These are phyloP conservation scores for Philopotamus ludificatus DNA, from an alignment of 1,140 invertebrate species.

Conservation along the genomic window DNA sequence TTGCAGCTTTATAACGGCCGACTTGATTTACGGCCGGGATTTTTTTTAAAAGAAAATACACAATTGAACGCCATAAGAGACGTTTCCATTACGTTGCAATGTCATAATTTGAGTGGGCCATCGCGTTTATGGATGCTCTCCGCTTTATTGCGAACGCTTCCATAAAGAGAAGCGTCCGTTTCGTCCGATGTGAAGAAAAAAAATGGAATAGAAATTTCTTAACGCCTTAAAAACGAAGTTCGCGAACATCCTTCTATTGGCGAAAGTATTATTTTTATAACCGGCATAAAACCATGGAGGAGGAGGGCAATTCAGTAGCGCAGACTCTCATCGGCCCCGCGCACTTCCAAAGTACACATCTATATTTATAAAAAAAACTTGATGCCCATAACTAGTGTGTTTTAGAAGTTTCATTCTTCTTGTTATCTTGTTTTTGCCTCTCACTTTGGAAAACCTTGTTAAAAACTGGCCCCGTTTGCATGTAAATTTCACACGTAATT, in stretches of 20 bases:
- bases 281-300: slow-evolving; percentile 29
- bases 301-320: slow-evolving; percentile 29
- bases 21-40: no score
- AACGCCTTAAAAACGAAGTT: slow-evolving; percentile 14
- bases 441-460: slow-evolving; percentile 36
- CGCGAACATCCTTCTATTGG: slow-evolving; percentile 21
- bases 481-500: slow-evolving; percentile 39
- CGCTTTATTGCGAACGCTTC: no score
- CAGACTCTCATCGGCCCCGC: neutral
- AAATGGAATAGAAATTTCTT: neutral
- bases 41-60: no score
- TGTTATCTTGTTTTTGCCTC: slow-evolving; percentile 25
- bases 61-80: no score
- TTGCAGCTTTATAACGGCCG: no score
- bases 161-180: no score
- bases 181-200: no score
- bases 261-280: slow-evolving; percentile 35
- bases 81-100: no score
- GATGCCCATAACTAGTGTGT: slow-evolving; percentile 37
- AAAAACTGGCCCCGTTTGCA: slow-evolving; percentile 37
- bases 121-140: no score
- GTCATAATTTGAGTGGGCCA: no score
- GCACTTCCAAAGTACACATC: slow-evolving; percentile 29
- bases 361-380: slow-evolving; percentile 41
- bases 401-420: slow-evolving; percentile 39